A percentile compares a stretch with the other conserved stretches of the same genome.
phyloP scores from a whole-genome alignment of 2,113 vertebrate genomes.

The Hippocampus barbouri region DNA sequence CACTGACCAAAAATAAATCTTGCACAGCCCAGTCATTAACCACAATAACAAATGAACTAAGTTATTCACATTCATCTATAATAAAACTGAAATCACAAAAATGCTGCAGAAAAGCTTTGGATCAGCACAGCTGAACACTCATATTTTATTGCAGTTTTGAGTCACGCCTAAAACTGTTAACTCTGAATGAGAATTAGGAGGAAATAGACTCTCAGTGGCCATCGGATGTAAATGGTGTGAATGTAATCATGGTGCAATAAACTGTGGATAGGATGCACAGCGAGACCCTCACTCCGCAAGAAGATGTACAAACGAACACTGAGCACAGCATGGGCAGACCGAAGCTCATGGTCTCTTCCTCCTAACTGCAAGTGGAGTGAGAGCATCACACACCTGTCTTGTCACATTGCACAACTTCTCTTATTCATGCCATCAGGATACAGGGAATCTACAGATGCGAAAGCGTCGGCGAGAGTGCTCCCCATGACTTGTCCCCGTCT shows the following conservation, averaged over 20 bases:
- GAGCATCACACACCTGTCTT: constrained; percentile 38
- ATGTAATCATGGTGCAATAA: constrained; percentile 32
- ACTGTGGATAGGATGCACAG: constrained; percentile 7
- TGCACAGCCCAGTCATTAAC: not conserved
- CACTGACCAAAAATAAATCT: not conserved
- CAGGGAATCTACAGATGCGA: constrained; percentile 50
- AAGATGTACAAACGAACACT: constrained; percentile 21
- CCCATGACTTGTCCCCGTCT: constrained; percentile 49
- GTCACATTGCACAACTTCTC: constrained; percentile 41
- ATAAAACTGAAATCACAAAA: not conserved
- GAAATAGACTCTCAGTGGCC: constrained; percentile 11
- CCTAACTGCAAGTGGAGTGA: constrained; percentile 29
- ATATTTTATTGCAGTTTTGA: not conserved
- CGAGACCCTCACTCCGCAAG: constrained; percentile 24
- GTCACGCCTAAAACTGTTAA: not conserved
- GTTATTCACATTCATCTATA: too few species aligned
- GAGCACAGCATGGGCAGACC: constrained; percentile 20
- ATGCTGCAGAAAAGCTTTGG: not conserved
- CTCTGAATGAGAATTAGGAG: constrained; percentile 7
- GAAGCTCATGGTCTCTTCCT: constrained; percentile 31
- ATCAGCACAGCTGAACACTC: not conserved
- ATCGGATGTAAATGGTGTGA: constrained; percentile 32
- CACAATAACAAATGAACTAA: not conserved
- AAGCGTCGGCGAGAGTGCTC: constrained; percentile 42
- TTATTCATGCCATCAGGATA: constrained; percentile 48